Evolutionary conservation across 2,797 vertebrate genomes (phyloP), one percentile per base, ranked within the genome.

Genomic region (Malurus splendens): DNA sequence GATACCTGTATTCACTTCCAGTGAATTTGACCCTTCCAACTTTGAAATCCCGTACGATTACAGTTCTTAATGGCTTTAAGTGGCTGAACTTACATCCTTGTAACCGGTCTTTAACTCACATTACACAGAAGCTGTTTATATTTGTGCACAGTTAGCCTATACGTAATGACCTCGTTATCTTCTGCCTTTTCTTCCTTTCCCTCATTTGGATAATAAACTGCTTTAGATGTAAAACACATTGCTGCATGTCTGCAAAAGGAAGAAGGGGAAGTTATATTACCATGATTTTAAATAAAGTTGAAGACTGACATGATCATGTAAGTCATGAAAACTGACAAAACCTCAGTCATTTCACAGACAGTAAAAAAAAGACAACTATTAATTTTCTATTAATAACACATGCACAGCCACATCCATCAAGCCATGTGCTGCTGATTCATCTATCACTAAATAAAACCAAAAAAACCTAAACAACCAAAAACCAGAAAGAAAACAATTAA

Each of bases 331-430:
- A 38, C 70, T 87, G 76, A 87, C 57, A 93, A 91, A 92, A 82
- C 36, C 42, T 82, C 68, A 74, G 82, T 44, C 17, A 4, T 72
- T 80, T 90, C 82, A 92, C 56, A 86, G 74, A 51, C 67, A 87
- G 68, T 54, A 38, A 86, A 56, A 91, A 89, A 76, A 89, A 50
- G 54, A 51, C 61, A 92, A 59, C 61, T 77, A 45, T 33, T 82
- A 93, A 61, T 78, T 67, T 66, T 81, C 62, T 90, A 72, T 89
- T 86, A 93, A 75, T 90, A 95, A 82, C 61, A 80, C 51, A 68
- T 14, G 39, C 61, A 89, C 76, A 87, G 87, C 57, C 65, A 5
- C 50, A 86, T 57, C 79, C 92, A 80, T 57, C 55, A 74, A 90
- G 50, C 44, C 59, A 66, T 52, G 56, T 7, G 25, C 50, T 90